Evolutionary conservation across 2,888 invertebrate species (phyloP).

Genomic region (Caenorhabditis panamensis): DNA sequence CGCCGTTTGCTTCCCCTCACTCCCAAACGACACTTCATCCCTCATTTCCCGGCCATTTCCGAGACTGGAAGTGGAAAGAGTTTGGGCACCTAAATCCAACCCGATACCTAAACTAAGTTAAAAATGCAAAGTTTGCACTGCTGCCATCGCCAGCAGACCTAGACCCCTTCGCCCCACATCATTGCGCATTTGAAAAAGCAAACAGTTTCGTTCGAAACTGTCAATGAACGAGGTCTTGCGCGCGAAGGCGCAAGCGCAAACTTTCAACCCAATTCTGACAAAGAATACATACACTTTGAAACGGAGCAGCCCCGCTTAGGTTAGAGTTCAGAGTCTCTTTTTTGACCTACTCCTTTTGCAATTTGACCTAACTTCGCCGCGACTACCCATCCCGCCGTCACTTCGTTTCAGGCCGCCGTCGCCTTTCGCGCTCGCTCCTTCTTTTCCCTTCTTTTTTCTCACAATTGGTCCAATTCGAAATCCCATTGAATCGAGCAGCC

Average conservation of each 20-base stretch:
- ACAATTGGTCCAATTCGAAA: conserved; percentile 47
- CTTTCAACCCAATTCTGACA: background rate
- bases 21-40: too few species aligned
- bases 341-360: too few species aligned
- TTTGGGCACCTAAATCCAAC: too few species aligned
- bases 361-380: too few species aligned
- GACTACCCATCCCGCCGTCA: too few species aligned
- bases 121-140: conserved; percentile 55
- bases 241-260: conserved; percentile 23
- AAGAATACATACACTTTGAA: background rate
- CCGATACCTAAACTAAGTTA: background rate
- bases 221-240: conserved; percentile 46
- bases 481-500: conserved; percentile 48
- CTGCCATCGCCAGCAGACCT: conserved; percentile 31
- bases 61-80: too few species aligned
- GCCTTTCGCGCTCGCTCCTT: conserved; percentile 34
- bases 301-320: too few species aligned
- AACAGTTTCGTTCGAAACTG: conserved; percentile 52
- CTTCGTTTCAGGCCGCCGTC: conserved; percentile 3
- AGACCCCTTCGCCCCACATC: background rate
- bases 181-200: conserved; percentile 38
- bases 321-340: background rate
- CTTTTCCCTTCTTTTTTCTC: conserved; percentile 34
- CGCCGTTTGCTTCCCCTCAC: background rate
- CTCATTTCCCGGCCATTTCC: too few species aligned